Evolutionary conservation across 2,888 invertebrate genomes (phyloP).

Genomic region (Diogma glabrata): DNA sequence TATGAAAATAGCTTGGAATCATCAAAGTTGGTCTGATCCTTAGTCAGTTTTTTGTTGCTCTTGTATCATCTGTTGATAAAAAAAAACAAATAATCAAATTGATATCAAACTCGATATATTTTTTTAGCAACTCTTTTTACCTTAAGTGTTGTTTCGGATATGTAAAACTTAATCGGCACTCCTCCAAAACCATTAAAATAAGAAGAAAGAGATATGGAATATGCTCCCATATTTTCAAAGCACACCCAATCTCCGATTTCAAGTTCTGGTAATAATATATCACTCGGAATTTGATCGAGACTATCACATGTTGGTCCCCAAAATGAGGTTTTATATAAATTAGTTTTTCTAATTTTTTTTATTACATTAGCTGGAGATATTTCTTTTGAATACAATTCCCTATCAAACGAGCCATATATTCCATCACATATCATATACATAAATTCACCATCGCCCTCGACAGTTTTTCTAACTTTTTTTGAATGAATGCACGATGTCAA

Average conservation of each 20-base stretch:
- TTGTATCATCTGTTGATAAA: too few relatives aligned
- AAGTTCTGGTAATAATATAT: constrained; percentile 53
- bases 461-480: constrained; percentile 43
- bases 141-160: too few relatives aligned
- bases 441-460: constrained; percentile 26
- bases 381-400: constrained; percentile 88
- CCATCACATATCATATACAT: constrained; percentile 99
- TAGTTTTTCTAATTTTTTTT: too few relatives aligned
- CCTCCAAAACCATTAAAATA: constrained; percentile 95
- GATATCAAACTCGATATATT: too few relatives aligned
- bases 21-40: too few relatives aligned
- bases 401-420: constrained; percentile 97
- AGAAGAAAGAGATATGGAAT: constrained; percentile 84
- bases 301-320: constrained; percentile 98
- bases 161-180: too few relatives aligned
- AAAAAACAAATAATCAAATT: too few relatives aligned
- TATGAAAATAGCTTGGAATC: too few relatives aligned
- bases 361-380: constrained; percentile 48
- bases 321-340: too few relatives aligned
- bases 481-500: constrained; percentile 80
- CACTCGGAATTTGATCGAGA: constrained; percentile 52
- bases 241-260: constrained; percentile 77
- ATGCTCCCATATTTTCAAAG: constrained; percentile 97
- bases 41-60: too few relatives aligned
- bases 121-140: too few relatives aligned